Percentiles rank a stretch among this genome's conserved stretches.
Evolutionary conservation across 2,797 vertebrate species (phyloP).

Genomic region (Brachyrhaphis roseni): DNA sequence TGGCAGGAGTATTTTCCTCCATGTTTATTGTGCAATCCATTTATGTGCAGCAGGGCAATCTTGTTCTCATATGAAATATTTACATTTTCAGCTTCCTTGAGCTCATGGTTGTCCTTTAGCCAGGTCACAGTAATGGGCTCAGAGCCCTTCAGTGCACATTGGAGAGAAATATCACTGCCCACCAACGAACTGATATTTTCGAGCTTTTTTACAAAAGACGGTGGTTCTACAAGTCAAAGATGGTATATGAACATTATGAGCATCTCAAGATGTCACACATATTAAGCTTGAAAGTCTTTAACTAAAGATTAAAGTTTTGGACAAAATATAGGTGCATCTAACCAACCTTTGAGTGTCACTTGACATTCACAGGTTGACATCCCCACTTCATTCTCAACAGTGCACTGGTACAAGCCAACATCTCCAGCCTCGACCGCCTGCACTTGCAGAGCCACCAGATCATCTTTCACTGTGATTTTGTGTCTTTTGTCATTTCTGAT

Average conservation of each 20-base stretch:
- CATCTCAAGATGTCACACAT: background rate
- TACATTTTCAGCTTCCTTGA: constrained; percentile 89
- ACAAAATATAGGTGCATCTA: background rate
- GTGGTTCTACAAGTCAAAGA: constrained; percentile 85
- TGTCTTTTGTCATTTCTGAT: constrained; percentile 93
- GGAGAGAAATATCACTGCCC: constrained; percentile 88
- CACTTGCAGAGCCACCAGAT: constrained; percentile 87
- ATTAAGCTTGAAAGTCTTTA: background rate
- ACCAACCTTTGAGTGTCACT: constrained; percentile 94
- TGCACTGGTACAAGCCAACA: constrained; percentile 90
- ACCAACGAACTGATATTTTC: constrained; percentile 88
- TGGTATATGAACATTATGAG: constrained; percentile 1
- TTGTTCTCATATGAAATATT: constrained; percentile 91
- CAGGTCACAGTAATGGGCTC: constrained; percentile 91
- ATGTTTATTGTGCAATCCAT: constrained; percentile 86
- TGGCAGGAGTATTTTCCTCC: constrained; percentile 96
- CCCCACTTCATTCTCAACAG: constrained; percentile 92
- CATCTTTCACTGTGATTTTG: constrained; percentile 87
- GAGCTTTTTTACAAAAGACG: constrained; percentile 91
- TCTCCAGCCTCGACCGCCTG: constrained; percentile 89
- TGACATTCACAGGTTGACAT: constrained; percentile 87
- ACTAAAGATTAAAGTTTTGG: background rate
- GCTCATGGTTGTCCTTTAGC: constrained; percentile 94
- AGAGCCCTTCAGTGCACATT: constrained; percentile 90
- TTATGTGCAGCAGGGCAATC: constrained; percentile 86